Percentiles rank a stretch among this genome's conserved stretches.
These are phyloP conservation scores for Lycodopsis pacificus DNA, from an alignment of 2,797 vertebrate species.

Conservation along the genomic window DNA sequence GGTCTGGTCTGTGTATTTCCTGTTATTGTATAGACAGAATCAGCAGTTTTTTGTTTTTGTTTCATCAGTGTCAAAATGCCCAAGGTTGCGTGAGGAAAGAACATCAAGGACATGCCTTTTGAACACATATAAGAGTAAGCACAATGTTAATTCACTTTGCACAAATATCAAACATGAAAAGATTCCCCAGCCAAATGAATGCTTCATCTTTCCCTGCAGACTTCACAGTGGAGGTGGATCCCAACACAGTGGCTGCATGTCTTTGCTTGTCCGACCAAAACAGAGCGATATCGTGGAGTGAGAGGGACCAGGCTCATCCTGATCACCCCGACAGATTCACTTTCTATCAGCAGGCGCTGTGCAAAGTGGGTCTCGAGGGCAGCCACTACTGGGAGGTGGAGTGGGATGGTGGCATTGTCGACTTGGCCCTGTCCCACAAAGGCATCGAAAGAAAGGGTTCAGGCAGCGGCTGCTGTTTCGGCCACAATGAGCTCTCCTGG, in stretches of 20 bases:
- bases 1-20: not conserved
- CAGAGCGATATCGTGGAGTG: constrained; percentile 49
- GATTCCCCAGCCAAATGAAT: not conserved
- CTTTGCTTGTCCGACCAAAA: constrained; percentile 60
- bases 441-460: constrained; percentile 59
- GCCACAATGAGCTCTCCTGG: constrained; percentile 72
- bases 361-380: constrained; percentile 12
- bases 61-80: constrained; percentile 1
- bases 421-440: constrained; percentile 64
- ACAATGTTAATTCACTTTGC: not conserved
- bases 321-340: constrained; percentile 66
- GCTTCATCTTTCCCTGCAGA: constrained; percentile 38
- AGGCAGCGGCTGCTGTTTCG: constrained; percentile 55
- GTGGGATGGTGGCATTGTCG: constrained; percentile 65
- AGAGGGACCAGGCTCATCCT: constrained; percentile 37
- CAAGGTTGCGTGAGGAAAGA: fast-evolving
- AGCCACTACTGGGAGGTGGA: constrained; percentile 73
- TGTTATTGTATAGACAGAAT: not conserved
- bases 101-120: not conserved
- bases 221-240: constrained; percentile 44
- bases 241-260: constrained; percentile 55
- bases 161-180: not conserved
- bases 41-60: not conserved
- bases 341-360: constrained; percentile 56
- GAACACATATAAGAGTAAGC: not conserved